phyloP scores from a whole-genome alignment of 1,140 invertebrate genomes.

The Drosophila novamexicana region DNA sequence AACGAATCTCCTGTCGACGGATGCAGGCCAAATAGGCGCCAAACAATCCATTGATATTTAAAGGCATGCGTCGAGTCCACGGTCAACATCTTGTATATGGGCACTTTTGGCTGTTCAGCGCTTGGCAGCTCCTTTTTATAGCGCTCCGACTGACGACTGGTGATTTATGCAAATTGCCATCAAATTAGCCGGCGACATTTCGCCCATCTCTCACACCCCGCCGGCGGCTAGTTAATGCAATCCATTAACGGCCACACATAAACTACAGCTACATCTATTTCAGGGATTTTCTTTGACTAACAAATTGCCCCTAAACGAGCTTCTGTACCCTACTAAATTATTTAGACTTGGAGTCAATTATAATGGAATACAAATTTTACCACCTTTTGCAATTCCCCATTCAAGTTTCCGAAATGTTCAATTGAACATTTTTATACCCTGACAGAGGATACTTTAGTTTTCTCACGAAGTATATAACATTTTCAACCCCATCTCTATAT shows the following conservation, averaged over 20 bases:
- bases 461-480: no score
- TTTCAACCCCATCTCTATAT: no score
- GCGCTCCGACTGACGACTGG: not conserved
- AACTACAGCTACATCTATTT: not conserved
- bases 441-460: no score
- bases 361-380: not conserved
- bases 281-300: not conserved
- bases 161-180: conserved; percentile 66
- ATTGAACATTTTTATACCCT: no score
- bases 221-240: not conserved
- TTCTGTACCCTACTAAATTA: not conserved
- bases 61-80: conserved; percentile 57
- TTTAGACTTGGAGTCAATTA: not conserved
- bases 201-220: not conserved
- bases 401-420: not conserved
- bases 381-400: not conserved
- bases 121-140: conserved; percentile 47
- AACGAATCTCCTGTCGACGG: conserved; percentile 11
- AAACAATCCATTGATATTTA: conserved; percentile 54
- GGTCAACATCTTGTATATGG: not conserved
- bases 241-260: not conserved
- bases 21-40: conserved; percentile 46
- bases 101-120: not conserved
- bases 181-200: conserved; percentile 31
- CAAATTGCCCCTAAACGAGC: not conserved